Base-by-base conservation (phyloP, 92 coral and sea anemone species). In the Actinostola sp. region DNA sequence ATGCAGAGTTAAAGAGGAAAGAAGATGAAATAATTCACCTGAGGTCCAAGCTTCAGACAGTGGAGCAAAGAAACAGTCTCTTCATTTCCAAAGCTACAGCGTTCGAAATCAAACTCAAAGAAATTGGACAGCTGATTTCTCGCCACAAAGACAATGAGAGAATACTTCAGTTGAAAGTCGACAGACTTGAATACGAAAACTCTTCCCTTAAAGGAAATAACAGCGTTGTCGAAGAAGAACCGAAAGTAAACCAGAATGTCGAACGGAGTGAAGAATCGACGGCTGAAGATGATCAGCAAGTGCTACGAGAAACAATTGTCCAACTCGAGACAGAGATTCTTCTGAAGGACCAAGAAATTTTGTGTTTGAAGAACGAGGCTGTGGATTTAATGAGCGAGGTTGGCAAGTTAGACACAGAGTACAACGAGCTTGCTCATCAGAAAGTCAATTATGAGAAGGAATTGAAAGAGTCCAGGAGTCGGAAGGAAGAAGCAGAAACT, bases 341-440 rank as follows among this genome's bases (percentile, higher is more conserved):
- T 35, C 64, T 63, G 54, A 91, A 88, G 29, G 97, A 91, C 27
- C 90, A 88, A 38, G 97, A 91, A 72, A 87, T 91, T 36, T 25
- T 91, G 30, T 57, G 81, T 42, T 72, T 91, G 32, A 88, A 89
- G 78, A 91, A 91, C 49, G 92, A 87, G 49, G 72, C 84, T 13
- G 97, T 91, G 20, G 97, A 91, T 69, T 79, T 87, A 21, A 88
- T 82, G 89, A 83, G 97, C 31, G 97, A 91, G 34, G 84, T 91
- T 10, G 73, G 89, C 39, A 91, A 88, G 60, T 57, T 91, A 24
- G 84, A 85, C 74, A 55, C 35, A 24, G 92, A 91, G 59, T 82
- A 74, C 41, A 86, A 80, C 34, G 89, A 91, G 4, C 61, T 75
- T 21, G 46, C 55, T 6, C 42, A 48, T 19, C 63, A 84, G n/a